These are phyloP conservation scores for Daubentonia madagascariensis DNA, from an alignment of 2,113 vertebrate genomes.

Conservation along the genomic window DNA sequence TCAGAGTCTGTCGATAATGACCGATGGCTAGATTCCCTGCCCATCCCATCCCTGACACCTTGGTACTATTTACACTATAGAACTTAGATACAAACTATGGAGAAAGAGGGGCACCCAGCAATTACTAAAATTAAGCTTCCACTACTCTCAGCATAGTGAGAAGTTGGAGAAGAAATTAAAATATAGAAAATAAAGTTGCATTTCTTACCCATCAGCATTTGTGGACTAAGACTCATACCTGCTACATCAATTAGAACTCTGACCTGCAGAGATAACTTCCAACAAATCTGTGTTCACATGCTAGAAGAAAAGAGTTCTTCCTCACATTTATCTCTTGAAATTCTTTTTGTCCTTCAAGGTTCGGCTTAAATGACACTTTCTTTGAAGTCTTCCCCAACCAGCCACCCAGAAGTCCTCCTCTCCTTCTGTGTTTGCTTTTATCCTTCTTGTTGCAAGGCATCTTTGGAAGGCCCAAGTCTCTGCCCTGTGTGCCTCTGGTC, in stretches of 20 bases:
- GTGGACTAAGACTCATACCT: background rate
- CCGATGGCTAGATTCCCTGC: background rate
- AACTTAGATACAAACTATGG: background rate
- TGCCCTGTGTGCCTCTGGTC: background rate
- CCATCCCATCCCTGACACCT: background rate
- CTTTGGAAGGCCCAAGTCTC: background rate
- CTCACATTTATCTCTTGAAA: background rate
- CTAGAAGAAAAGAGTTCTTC: background rate
- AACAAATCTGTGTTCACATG: background rate
- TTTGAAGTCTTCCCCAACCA: background rate
- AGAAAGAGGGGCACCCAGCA: background rate
- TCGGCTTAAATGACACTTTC: background rate
- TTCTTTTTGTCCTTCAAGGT: background rate
- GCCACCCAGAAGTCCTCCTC: background rate
- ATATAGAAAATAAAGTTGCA: background rate
- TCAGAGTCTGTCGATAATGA: background rate
- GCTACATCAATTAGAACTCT: background rate
- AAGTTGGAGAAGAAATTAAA: slow-evolving; percentile 21
- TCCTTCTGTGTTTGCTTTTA: background rate
- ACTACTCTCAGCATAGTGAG: background rate
- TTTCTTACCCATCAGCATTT: background rate
- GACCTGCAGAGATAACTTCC: background rate
- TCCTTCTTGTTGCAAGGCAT: background rate
- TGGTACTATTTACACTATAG: background rate
- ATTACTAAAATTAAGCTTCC: background rate